A percentile compares a stretch with the other conserved stretches of the same genome.
These are phyloP conservation scores for Sebastes hubbsi DNA, from an alignment of 2,797 vertebrate species.

Conservation along the genomic window DNA sequence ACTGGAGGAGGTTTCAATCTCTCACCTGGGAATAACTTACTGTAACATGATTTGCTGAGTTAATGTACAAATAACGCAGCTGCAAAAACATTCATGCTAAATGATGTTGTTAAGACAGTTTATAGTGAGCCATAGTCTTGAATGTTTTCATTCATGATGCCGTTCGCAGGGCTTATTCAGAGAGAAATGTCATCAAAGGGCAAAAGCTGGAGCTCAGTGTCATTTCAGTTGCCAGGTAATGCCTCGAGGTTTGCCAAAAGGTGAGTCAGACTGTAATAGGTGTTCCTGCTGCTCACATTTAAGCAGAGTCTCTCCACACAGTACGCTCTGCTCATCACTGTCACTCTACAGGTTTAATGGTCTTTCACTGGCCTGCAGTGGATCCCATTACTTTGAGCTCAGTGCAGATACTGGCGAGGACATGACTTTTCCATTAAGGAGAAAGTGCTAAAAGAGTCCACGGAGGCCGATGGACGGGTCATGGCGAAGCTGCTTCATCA, in stretches of 20 bases:
- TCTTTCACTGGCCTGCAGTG: constrained; percentile 46
- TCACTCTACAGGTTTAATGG: constrained; percentile 59
- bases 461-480: constrained; percentile 46
- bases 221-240: constrained; percentile 41
- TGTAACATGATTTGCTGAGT: constrained; percentile 59
- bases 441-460: constrained; percentile 48
- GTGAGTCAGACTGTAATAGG: constrained; percentile 42
- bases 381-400: constrained; percentile 54
- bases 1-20: constrained; percentile 40
- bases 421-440: constrained; percentile 64
- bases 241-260: constrained; percentile 39
- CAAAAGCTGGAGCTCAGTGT: constrained; percentile 35
- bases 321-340: constrained; percentile 64
- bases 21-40: constrained; percentile 57
- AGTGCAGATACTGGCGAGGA: constrained; percentile 51
- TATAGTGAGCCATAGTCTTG: background rate
- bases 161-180: background rate
- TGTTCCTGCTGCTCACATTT: constrained; percentile 60
- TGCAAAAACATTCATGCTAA: constrained; percentile 60
- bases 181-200: constrained; percentile 41
- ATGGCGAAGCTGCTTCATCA: constrained; percentile 49
- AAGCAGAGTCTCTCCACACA: constrained; percentile 31
- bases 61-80: constrained; percentile 66
- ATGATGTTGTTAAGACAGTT: constrained; percentile 26
- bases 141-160: constrained; percentile 57